Evolutionary conservation across 2,888 invertebrate genomes (phyloP).

Genomic region (Plagodis dolabraria): DNA sequence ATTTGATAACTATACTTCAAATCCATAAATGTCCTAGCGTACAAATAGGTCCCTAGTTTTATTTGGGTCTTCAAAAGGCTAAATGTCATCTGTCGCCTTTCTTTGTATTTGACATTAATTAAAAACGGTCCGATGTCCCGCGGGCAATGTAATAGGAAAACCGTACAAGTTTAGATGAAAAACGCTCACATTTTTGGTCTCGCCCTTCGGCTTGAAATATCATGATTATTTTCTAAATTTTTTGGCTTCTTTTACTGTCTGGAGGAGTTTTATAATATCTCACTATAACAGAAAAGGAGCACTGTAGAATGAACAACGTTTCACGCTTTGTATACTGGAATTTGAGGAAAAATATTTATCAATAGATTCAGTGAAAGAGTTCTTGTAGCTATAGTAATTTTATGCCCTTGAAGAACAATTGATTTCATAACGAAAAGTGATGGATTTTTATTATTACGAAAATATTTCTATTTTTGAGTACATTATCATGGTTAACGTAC

Average conservation of each 20-base stretch:
- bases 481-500: too few relatives aligned
- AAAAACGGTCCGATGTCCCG: slow-evolving; percentile 25
- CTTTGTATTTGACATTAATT: slow-evolving; percentile 30
- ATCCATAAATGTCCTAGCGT: too few relatives aligned
- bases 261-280: slow-evolving; percentile 4
- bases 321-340: too few relatives aligned
- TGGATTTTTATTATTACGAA: too few relatives aligned
- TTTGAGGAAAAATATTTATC: too few relatives aligned
- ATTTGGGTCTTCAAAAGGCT: slow-evolving; percentile 8
- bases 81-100: slow-evolving; percentile 15
- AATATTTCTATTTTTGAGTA: too few relatives aligned
- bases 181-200: slow-evolving; percentile 28
- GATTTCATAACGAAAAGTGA: too few relatives aligned
- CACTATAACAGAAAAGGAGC: not conserved
- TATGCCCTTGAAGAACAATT: too few relatives aligned
- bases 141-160: slow-evolving; percentile 28
- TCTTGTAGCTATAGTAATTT: too few relatives aligned
- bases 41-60: not conserved
- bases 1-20: too few relatives aligned
- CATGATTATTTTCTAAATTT: slow-evolving; percentile 26
- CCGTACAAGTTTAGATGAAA: slow-evolving; percentile 31
- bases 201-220: slow-evolving; percentile 17
- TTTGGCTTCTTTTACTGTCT: slow-evolving; percentile 20
- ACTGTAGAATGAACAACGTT: not conserved
- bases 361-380: too few relatives aligned